Evolutionary conservation across 2,888 invertebrate species (phyloP), one percentile per base, ranked within the genome.

Genomic region (Drosophila infuscata): DNA sequence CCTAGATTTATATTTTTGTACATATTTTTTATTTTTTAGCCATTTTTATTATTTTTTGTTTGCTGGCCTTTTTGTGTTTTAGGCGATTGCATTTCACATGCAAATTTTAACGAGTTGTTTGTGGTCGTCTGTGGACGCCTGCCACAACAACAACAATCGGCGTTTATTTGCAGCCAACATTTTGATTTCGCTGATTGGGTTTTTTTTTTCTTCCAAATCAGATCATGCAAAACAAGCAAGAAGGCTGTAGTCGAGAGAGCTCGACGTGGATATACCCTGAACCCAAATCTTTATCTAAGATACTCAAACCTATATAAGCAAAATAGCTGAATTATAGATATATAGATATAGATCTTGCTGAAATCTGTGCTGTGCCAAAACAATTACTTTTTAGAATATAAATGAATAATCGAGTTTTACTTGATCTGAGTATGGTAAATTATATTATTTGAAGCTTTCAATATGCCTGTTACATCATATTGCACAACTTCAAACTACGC

Each of bases 41-140:
- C 17, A 41, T n/a, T n/a, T n/a, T n/a, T n/a, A 12, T 12, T 35
- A 35, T 35, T 38, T 46, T 15, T 20, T 20, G 8, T 46, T 46
- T 46, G 20, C 8, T 25, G 7, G 49, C 29, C 43, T 48, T 64
- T 77, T 80, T 66, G 48, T 68, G 75, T 75, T 81, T 83, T 85
- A 62, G 77, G 41, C 88, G 83, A 81, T 88, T 87, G 87, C 84
- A 87, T 87, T 89, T 66, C 82, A 78, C 89, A 85, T 88, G 82
- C 82, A 85, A 85, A 80, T 84, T 89, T 87, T 89, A 85, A 87
- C 85, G 84, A 87, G 87, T 87, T 85, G 87, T 82, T 83, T 85
- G 84, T 86, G 89, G 88, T 86, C 70, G 73, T 81, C 66, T 63
- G 73, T 65, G 63, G 87, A 63, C 74, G 81, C 78, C 72, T 77